A percentile compares a stretch with the other conserved stretches of the same genome.
phyloP scores from a whole-genome alignment of 1,140 invertebrate species.

The Probaryconus sp. region DNA sequence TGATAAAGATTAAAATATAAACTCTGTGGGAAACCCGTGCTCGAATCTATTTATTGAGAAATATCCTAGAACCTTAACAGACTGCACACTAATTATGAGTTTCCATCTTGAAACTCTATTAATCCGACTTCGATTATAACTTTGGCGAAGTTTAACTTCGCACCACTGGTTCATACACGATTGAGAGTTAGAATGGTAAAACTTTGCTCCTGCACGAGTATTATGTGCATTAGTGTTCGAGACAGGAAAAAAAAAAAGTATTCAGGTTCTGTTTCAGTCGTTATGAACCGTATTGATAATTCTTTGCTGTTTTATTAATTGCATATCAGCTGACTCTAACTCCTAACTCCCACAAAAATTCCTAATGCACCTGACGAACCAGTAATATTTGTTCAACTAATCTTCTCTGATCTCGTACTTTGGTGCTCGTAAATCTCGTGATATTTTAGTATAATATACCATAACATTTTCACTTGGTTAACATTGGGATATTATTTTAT shows the following conservation, averaged over 20 bases:
- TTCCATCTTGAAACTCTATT: constrained; percentile 33
- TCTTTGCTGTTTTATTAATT: too few relatives aligned
- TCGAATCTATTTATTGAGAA: constrained; percentile 12
- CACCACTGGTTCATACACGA: constrained; percentile 15
- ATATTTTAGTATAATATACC: constrained; percentile 5
- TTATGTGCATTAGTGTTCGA: constrained; percentile 24
- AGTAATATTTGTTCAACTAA: too few relatives aligned
- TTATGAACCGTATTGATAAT: too few relatives aligned
- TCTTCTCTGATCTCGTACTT: too few relatives aligned
- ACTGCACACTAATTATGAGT: constrained; percentile 31
- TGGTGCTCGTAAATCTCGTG: too few relatives aligned
- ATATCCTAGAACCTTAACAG: constrained; percentile 1
- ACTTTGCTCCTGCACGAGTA: constrained; percentile 14
- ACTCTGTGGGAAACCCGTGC: background rate
- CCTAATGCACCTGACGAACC: too few relatives aligned
- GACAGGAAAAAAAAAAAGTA: constrained; percentile 20
- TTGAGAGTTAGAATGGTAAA: constrained; percentile 14
- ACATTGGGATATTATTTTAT: too few relatives aligned
- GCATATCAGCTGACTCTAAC: too few relatives aligned
- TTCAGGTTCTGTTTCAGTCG: too few relatives aligned
- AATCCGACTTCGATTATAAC: constrained; percentile 35
- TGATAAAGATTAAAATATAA: constrained; percentile 2
- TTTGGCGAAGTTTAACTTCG: constrained; percentile 23
- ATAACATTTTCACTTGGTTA: too few relatives aligned
- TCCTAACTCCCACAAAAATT: too few relatives aligned